These are phyloP conservation scores for Diloba caeruleocephala DNA, from an alignment of 2,888 invertebrate species.

Conservation along the genomic window DNA sequence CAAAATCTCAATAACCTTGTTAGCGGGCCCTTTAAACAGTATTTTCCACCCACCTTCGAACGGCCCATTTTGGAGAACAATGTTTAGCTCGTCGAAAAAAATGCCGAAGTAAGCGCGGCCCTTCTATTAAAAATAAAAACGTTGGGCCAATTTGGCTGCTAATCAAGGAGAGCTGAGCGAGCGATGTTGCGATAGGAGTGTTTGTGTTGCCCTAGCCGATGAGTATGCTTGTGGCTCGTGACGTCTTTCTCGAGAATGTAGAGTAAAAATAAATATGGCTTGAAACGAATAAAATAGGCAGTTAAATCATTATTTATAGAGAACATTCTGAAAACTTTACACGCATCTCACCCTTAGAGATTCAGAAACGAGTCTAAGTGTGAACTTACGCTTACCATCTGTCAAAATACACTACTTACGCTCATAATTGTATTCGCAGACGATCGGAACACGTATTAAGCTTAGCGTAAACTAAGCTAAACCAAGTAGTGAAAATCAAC, in stretches of 20 bases:
- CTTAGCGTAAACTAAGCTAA: too few species aligned
- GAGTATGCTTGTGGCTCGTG: conserved; percentile 12
- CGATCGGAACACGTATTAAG: too few species aligned
- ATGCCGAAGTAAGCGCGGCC: conserved; percentile 56
- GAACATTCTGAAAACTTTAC: too few species aligned
- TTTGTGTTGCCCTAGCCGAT: conserved; percentile 26
- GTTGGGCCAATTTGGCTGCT: conserved; percentile 62
- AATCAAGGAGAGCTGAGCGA: conserved; percentile 66
- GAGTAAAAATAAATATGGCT: background rate
- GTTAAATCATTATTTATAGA: too few species aligned
- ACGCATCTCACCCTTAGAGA: too few species aligned
- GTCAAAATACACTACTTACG: too few species aligned
- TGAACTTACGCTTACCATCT: too few species aligned
- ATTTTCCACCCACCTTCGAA: conserved; percentile 23
- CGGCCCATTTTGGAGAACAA: conserved; percentile 35
- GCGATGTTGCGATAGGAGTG: conserved; percentile 55
- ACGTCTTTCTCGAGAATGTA: conserved; percentile 27
- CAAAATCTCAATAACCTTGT: conserved; percentile 46
- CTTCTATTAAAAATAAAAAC: conserved; percentile 69
- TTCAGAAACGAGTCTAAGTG: too few species aligned
- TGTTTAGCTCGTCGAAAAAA: conserved; percentile 56
- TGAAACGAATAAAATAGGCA: too few species aligned
- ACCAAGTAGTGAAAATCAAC: too few species aligned
- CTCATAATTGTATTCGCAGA: too few species aligned
- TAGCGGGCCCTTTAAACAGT: conserved; percentile 34